Evolutionary conservation across 2,888 invertebrate species (phyloP).

Genomic region (Artemia sp.): DNA sequence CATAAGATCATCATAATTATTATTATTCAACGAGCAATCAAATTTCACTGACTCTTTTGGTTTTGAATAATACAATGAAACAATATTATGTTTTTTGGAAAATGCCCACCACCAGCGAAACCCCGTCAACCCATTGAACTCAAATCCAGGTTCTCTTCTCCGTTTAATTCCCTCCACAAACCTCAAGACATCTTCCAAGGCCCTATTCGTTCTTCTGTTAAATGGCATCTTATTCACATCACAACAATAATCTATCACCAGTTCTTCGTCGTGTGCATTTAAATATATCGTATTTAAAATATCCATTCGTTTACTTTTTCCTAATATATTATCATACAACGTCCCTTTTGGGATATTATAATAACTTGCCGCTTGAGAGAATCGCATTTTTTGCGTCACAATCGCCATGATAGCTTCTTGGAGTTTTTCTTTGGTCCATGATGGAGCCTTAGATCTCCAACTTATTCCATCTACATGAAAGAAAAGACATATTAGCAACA

Average conservation of each 20-base stretch:
- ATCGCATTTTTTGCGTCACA: constrained; percentile 54
- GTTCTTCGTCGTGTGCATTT: constrained; percentile 42
- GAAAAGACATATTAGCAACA: not conserved
- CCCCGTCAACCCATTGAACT: constrained; percentile 50
- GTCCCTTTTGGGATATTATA: constrained; percentile 60
- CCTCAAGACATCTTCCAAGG: constrained; percentile 42
- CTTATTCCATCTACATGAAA: constrained; percentile 26
- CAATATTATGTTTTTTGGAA: constrained; percentile 57
- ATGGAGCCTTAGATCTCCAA: constrained; percentile 45
- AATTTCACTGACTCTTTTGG: constrained; percentile 8
- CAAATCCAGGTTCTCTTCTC: constrained; percentile 43
- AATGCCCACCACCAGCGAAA: constrained; percentile 69
- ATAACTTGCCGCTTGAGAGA: constrained; percentile 52
- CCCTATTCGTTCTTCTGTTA: constrained; percentile 52
- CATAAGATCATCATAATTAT: not conserved
- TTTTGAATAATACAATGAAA: constrained; percentile 41
- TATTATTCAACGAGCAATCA: constrained; percentile 9
- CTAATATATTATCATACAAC: constrained; percentile 56
- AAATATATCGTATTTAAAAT: constrained; percentile 51
- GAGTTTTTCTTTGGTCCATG: constrained; percentile 54
- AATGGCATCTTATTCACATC: constrained; percentile 50
- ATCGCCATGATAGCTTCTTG: constrained; percentile 58
- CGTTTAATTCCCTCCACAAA: constrained; percentile 48
- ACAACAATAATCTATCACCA: constrained; percentile 53
- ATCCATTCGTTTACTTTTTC: constrained; percentile 57